Conservation (phyloP, 2,888 invertebrate genomes). For the Diplolepis rosae region DNA sequence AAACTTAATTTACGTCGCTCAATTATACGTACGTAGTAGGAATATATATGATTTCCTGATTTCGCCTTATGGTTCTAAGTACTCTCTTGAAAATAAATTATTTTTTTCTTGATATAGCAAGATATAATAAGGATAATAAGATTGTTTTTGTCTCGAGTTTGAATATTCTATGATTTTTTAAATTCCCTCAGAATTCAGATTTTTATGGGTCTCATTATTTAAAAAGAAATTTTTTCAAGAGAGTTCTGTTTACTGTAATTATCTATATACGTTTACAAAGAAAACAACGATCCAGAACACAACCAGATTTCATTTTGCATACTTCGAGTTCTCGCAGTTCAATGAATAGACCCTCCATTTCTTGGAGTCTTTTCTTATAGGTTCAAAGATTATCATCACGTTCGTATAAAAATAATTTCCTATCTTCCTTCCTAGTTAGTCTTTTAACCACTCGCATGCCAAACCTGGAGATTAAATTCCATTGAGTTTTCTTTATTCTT, state of each 20-base stretch:
- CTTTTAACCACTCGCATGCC: background rate
- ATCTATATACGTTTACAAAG: background rate
- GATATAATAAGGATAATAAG: too few relatives aligned
- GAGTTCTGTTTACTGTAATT: background rate
- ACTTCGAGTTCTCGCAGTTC: background rate
- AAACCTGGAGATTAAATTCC: slow-evolving; percentile 37
- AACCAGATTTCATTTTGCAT: background rate
- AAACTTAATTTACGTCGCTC: slow-evolving; percentile 58
- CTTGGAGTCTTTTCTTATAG: background rate
- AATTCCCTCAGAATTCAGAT: too few relatives aligned
- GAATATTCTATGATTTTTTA: too few relatives aligned
- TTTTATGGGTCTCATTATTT: too few relatives aligned
- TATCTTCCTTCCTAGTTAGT: slow-evolving; percentile 44
- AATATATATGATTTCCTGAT: slow-evolving; percentile 45
- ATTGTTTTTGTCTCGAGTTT: too few relatives aligned
- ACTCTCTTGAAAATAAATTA: background rate
- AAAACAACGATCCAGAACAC: background rate
- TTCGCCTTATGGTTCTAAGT: slow-evolving; percentile 16
- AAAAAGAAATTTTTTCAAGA: too few relatives aligned
- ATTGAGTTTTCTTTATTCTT: background rate
- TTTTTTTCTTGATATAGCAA: too few relatives aligned
- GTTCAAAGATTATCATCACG: slow-evolving; percentile 59
- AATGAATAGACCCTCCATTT: background rate
- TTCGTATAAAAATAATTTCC: slow-evolving; percentile 67
- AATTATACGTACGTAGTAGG: slow-evolving; percentile 55